Evolutionary conservation across 2,888 invertebrate species (phyloP), one percentile per base, ranked within the genome.

Genomic region (Lasiommata megera): DNA sequence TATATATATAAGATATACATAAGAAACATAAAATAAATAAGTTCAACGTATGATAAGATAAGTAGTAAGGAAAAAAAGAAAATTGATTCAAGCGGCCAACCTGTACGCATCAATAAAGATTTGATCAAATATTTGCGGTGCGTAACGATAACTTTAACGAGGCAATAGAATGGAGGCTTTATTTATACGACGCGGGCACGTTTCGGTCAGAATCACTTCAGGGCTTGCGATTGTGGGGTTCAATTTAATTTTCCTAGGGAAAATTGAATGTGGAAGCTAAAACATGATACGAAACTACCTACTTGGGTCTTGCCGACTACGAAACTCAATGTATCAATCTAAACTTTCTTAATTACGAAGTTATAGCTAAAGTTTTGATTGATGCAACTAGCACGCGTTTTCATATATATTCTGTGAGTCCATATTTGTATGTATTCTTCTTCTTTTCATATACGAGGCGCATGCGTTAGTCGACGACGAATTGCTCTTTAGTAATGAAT

Each of bases 121-220:
- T 37, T 37, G 48, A 37, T 37, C 48, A 50, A 50, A 50, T n/a
- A 37, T 50, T 37, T 50, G 48, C 48, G 37, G 46, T 12, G 29
- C 37, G 18, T 9, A n/a, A 14, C 36, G 12, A 50, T 23, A 50
- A 37, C 36, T 37, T 50, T 17, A 44, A 12, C 23, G 28, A 28
- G 8, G 28, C 50, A n/a, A 37, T 18, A 9, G 38, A 37, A 38
- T 12, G 11, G 12, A 14, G 9, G 23, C 9, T 50, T 38, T 50
- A 50, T 38, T 50, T 50, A 38, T 23, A 8, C 14, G 28, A 23
- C 37, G 50, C 9, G 50, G 38, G 37, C 18, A 12, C 36, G 37
- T 28, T 37, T 36, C 28, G 12, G 37, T 38, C 18, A 50, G 50
- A 37, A 18, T 9, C 8, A 38, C 38, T 28, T 23, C 9, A 28